These are phyloP conservation scores for Eolophus roseicapilla DNA, from an alignment of 2,113 vertebrate genomes.

Conservation along the genomic window DNA sequence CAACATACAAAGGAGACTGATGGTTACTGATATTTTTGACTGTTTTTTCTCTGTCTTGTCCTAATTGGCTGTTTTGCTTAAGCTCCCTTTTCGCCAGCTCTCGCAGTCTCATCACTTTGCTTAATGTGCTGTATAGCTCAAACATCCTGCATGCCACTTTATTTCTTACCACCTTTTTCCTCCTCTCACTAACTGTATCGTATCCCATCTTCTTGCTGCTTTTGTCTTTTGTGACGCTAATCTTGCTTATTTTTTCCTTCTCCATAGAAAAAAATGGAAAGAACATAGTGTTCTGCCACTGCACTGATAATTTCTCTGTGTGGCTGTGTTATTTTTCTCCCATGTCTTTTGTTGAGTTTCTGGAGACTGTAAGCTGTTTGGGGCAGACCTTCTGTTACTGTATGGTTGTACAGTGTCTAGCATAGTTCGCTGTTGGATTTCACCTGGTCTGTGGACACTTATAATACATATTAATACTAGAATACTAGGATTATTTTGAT, in stretches of 20 bases:
- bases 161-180: background rate
- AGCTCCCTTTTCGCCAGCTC: background rate
- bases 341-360: background rate
- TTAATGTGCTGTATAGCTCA: background rate
- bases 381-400: background rate
- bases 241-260: background rate
- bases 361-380: background rate
- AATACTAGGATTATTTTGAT: background rate
- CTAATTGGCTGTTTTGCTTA: slow-evolving; percentile 5
- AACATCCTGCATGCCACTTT: background rate
- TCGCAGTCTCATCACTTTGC: background rate
- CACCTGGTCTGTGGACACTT: background rate
- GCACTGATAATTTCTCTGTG: background rate
- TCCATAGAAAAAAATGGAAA: background rate
- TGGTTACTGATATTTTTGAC: background rate
- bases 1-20: background rate
- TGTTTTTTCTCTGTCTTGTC: background rate
- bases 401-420: background rate
- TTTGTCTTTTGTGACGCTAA: background rate
- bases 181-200: background rate
- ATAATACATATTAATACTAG: background rate
- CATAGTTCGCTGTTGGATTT: background rate
- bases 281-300: background rate
- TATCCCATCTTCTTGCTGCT: background rate
- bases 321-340: background rate